Base-by-base conservation (phyloP, 2,888 invertebrate species). In the Diloba caeruleocephala region DNA sequence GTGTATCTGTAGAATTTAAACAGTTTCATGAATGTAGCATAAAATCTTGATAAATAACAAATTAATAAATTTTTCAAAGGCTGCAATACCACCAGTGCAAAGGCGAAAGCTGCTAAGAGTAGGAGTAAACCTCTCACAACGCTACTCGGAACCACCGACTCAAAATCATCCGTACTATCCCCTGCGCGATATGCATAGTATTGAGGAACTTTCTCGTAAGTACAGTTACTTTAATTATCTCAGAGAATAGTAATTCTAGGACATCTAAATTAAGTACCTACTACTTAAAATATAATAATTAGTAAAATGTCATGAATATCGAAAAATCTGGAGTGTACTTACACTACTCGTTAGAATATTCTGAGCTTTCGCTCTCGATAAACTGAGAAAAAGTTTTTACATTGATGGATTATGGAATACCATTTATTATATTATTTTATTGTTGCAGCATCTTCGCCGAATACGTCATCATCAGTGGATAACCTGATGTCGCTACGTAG, bases 381-480 rank as follows among this genome's bases (percentile, higher is more conserved):
- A n/a, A n/a, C n/a, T n/a, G n/a, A n/a, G n/a, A n/a, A n/a, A n/a
- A n/a, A n/a, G n/a, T n/a, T n/a, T n/a, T n/a, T n/a, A n/a, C n/a
- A n/a, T n/a, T n/a, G n/a, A n/a, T n/a, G n/a, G n/a, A n/a, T n/a
- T n/a, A n/a, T n/a, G n/a, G n/a, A n/a, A n/a, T n/a, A n/a, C n/a
- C n/a, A n/a, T n/a, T n/a, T n/a, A n/a, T 33, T 9, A 34, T 31
- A 8, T 32, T 46, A 3, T 12, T n/a, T 49, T 58, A 10, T 8
- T 4, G 59, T 85, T 82, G 3, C 74, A 94, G 94, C 94, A 12
- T 92, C 93, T 58, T 93, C 94, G 8, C 94, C 94, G 10, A 94
- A 92, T 54, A 94, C 93, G 0, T 96, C 96, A 6, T 95, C 95
- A 1, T 96, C 96, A 5, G 96, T 96, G 5, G 96, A 96, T 79